Evolutionary conservation across 2,797 vertebrate species (phyloP), one percentile per base, ranked within the genome.

Genomic region (Pangasius krempfi): DNA sequence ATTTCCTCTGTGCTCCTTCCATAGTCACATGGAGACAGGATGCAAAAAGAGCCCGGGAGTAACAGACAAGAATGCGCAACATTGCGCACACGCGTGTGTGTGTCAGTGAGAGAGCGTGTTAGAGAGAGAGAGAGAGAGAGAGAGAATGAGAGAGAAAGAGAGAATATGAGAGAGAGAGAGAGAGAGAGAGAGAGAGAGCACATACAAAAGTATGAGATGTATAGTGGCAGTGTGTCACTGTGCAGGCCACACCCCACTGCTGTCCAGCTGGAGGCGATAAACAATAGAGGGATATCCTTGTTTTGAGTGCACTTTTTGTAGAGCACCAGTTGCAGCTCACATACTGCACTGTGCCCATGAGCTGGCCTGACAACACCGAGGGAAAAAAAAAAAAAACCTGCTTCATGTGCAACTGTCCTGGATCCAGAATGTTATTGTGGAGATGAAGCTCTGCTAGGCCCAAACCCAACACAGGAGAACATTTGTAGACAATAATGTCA

Each of bases 261-360:
- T 87, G 91, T 94, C 94, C 95, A 95, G 94, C 94, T 95, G 95
- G 91, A 91, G 90, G 89, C 89, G 86, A 90, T 75, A 91, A 95
- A 96, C 96, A 97, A 96, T 96, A 91, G 95, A 92, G 94, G 96
- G 96, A 96, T 93, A 95, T 96, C 96, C 96, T 95, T 95, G 94
- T 96, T 96, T 96, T 95, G 89, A 93, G 92, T 94, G 92, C 85
- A 90, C 91, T 92, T 91, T 90, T 90, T 84, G 44, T 76, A 56
- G 86, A 58, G 54, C 50, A 79, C 27, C 76, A 79, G 76, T 82
- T 30, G 60, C 9, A 5, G 50, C 92, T 92, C 92, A 91, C 87
- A 87, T 91, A 91, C 78, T 50, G 86, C 73, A 72, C 66, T 62
- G 22, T 81, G 16, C 79, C 50, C 66, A 73, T 54, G 25, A 5